Evolutionary conservation across 2,888 invertebrate species (phyloP).

Genomic region (Cremastinae sp.): DNA sequence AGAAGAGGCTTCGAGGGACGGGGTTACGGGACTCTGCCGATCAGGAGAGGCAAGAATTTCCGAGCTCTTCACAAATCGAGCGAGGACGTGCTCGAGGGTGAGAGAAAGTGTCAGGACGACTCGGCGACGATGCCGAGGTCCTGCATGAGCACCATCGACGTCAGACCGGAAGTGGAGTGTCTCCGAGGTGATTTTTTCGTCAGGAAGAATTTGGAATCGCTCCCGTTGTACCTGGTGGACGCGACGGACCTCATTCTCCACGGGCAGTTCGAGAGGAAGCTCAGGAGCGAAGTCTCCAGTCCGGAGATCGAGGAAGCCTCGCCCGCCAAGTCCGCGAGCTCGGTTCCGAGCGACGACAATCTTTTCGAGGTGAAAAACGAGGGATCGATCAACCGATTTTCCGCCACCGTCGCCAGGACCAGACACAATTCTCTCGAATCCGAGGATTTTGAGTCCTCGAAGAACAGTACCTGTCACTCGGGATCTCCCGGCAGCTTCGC

Average conservation of each 20-base stretch:
- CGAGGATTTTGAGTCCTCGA: slow-evolving; percentile 61
- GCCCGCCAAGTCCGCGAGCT: slow-evolving; percentile 6
- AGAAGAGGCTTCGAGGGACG: slow-evolving; percentile 45
- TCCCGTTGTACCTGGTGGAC: slow-evolving; percentile 68
- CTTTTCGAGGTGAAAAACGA: slow-evolving; percentile 31
- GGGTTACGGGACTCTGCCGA: slow-evolving; percentile 74
- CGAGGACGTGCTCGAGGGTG: slow-evolving; percentile 73
- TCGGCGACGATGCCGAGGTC: slow-evolving; percentile 63
- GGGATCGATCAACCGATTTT: slow-evolving; percentile 27
- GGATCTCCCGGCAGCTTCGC: slow-evolving; percentile 65
- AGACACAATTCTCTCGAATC: slow-evolving; percentile 71
- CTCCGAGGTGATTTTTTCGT: slow-evolving; percentile 22
- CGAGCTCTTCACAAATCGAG: slow-evolving; percentile 72
- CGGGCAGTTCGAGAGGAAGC: slow-evolving; percentile 62
- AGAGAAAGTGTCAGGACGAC: slow-evolving; percentile 60
- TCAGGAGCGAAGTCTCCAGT: background rate
- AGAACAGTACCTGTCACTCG: slow-evolving; percentile 8
- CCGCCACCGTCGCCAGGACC: slow-evolving; percentile 57
- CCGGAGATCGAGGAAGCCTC: slow-evolving; percentile 28
- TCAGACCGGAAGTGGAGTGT: slow-evolving; percentile 60
- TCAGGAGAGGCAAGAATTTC: slow-evolving; percentile 64
- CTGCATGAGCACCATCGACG: slow-evolving; percentile 68
- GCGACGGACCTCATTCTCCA: slow-evolving; percentile 74
- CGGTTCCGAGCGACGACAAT: background rate
- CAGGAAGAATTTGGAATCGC: slow-evolving; percentile 27